Evolutionary conservation across 2,113 vertebrate genomes (phyloP).

Genomic region (Rhynchopsitta pachyrhyncha): DNA sequence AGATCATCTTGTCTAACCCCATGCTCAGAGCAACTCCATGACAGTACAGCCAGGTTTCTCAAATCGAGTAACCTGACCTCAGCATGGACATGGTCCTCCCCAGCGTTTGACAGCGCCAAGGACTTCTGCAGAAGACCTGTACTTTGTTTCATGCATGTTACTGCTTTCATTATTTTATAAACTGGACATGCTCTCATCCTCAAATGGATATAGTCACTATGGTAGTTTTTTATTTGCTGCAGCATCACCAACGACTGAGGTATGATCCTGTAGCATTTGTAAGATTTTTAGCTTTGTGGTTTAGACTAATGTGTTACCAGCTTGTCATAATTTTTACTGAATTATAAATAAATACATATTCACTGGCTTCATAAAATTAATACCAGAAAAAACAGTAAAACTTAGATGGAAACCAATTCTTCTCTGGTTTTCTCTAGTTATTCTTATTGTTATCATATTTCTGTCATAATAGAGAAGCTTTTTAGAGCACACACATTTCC

Average conservation of each 20-base stretch:
- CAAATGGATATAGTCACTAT: neutral
- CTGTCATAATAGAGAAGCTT: neutral
- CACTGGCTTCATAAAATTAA: neutral
- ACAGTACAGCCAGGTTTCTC: neutral
- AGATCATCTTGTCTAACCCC: neutral
- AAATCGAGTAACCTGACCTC: neutral
- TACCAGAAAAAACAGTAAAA: neutral
- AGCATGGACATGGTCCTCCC: neutral
- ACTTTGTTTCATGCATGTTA: neutral
- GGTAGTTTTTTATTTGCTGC: too few species aligned
- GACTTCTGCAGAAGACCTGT: neutral
- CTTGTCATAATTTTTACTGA: neutral
- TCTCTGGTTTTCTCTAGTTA: neutral
- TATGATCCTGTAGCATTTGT: neutral
- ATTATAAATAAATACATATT: neutral
- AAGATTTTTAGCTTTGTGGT: neutral
- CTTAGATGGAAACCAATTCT: neutral
- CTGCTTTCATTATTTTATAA: neutral
- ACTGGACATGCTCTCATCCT: accelerated
- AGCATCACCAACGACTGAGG: neutral
- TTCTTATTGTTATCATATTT: neutral
- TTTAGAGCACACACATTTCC: neutral
- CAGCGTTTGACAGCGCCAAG: neutral
- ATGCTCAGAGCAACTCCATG: neutral
- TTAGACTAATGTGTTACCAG: neutral